A percentile compares a stretch with the other conserved stretches of the same genome.
Evolutionary conservation across 2,797 vertebrate genomes (phyloP).

Genomic region (Monodelphis domestica): DNA sequence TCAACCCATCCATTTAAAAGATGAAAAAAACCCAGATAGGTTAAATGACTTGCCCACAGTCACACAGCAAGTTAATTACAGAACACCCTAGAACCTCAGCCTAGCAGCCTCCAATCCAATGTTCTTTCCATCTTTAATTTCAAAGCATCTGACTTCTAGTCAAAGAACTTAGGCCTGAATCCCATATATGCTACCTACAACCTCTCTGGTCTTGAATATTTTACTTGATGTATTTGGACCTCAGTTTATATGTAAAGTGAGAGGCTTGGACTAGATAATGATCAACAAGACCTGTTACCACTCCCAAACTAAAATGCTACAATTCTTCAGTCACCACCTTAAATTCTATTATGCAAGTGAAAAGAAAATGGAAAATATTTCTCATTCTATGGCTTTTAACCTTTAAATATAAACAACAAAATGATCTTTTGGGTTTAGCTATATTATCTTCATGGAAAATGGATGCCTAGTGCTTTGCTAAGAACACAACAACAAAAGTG

Average conservation of each 20-base stretch:
- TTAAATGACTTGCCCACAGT: not conserved
- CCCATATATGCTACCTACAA: not conserved
- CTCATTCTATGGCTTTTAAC: not conserved
- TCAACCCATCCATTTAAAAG: not conserved
- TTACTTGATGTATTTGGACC: not conserved
- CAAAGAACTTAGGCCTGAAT: not conserved
- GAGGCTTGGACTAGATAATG: not conserved
- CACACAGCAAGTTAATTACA: not conserved
- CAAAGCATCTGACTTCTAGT: not conserved
- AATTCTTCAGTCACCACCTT: not conserved
- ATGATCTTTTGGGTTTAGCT: conserved; percentile 15
- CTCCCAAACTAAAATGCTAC: not conserved
- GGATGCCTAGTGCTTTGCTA: conserved; percentile 34
- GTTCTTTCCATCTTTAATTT: not conserved
- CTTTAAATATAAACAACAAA: conserved; percentile 39
- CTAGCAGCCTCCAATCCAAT: not conserved
- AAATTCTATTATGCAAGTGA: not conserved
- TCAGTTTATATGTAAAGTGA: not conserved
- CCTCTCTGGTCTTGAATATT: not conserved
- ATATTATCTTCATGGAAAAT: conserved; percentile 41
- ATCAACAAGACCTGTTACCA: not conserved
- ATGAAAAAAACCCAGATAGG: not conserved
- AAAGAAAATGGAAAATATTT: not conserved
- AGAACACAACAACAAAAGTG: conserved; percentile 6
- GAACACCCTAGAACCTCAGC: not conserved